Base-by-base conservation (phyloP, 2,797 vertebrate genomes). In the Labroides dimidiatus region DNA sequence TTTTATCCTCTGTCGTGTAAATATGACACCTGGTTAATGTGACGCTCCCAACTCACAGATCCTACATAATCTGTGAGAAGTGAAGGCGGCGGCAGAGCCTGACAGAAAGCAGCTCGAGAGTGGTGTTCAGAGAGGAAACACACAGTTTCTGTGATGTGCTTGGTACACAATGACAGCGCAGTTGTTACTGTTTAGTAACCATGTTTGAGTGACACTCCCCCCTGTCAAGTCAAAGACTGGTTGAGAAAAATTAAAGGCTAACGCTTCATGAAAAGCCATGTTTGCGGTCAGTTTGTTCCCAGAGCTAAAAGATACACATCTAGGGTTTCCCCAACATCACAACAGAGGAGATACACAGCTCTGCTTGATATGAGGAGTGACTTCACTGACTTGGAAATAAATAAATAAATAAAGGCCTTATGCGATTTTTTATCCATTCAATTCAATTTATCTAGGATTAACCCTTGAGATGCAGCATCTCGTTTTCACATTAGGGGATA, bases 11-110 rank as follows among this genome's bases (percentile, higher is more conserved):
- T 12, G 63, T 78, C 67, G 17, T 72, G 77, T 70, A 50, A 56
- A 72, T 71, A 14, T 72, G 78, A 88, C 84, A 83, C 86, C 77
- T 68, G 84, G 87, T 86, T 85, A 80, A 88, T 87, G 71, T 55
- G 70, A 61, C 55, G 19, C 60, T 20, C 48, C 43, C 66, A 23
- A 23, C 62, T 65, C 67, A 30, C 62, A 71, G 75, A 81, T 85
- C 81, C 45, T 1, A 69, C 64, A 52, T 51, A 72, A 81, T 76
- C 69, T 61, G 9, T 27, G 20, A 9, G 54, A 2, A 53, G 51
- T 27, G 64, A 69, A 61, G 53, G 72, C 72, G 52, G 36, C 61
- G 4, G 14, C 2, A 1, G 2, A 16, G 54, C 30, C 48, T 7
- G 49, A 69, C 41, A 30, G 66, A 4, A 21, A 21, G 0, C 30